phyloP scores from a whole-genome alignment of 2,113 vertebrate genomes.

The Cololabis saira region DNA sequence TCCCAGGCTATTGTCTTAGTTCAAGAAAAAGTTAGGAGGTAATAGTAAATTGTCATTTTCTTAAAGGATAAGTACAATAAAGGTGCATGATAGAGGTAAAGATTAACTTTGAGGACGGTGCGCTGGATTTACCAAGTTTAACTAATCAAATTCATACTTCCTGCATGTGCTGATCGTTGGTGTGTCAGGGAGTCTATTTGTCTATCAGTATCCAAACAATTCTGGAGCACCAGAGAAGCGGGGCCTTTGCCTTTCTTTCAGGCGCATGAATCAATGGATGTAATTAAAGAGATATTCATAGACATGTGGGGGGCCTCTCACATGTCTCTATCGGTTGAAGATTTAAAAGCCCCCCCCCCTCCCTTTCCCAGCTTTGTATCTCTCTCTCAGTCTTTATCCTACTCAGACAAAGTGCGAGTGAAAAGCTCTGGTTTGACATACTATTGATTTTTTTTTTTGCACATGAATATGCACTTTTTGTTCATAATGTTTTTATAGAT shows the following conservation, averaged over 20 bases:
- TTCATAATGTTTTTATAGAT: conserved; percentile 2
- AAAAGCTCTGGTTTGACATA: conserved; percentile 37
- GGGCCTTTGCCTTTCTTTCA: conserved; percentile 66
- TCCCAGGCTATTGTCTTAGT: conserved; percentile 39
- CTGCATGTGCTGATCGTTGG: too few relatives aligned
- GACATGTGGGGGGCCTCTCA: conserved; percentile 53
- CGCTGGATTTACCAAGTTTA: not conserved
- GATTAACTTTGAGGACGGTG: too few relatives aligned
- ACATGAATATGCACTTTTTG: conserved; percentile 34
- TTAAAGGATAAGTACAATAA: too few relatives aligned
- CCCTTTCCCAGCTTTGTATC: conserved; percentile 1
- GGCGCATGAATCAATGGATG: conserved; percentile 75
- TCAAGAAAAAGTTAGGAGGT: too few relatives aligned
- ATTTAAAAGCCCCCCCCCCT: conserved; percentile 73
- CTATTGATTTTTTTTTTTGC: conserved; percentile 26
- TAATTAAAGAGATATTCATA: conserved; percentile 83
- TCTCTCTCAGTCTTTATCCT: conserved; percentile 60
- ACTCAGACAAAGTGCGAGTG: conserved; percentile 53
- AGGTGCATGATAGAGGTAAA: too few relatives aligned
- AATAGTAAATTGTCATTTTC: too few relatives aligned
- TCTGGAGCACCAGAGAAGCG: conserved; percentile 68
- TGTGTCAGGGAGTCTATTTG: conserved; percentile 26
- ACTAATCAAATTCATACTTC: conserved; percentile 12
- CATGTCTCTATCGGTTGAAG: conserved; percentile 67
- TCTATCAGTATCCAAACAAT: conserved; percentile 46